phyloP scores from a whole-genome alignment of 30 jellyfish, hydroid and myxozoan genomes.

The Hydra vulgaris region DNA sequence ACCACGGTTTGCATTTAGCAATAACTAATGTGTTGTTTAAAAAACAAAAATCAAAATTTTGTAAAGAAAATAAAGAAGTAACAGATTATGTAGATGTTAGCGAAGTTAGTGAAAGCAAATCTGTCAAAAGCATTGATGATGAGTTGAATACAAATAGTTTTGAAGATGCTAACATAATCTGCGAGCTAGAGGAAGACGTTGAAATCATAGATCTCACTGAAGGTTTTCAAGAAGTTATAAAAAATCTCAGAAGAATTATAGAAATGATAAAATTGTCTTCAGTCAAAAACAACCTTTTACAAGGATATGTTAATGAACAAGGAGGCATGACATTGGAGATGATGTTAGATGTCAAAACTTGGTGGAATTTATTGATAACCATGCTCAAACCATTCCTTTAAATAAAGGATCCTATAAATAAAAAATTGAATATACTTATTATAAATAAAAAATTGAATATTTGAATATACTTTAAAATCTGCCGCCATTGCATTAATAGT shows the following conservation, averaged over 20 bases:
- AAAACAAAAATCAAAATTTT: neutral
- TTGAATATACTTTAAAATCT: neutral
- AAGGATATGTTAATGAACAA: neutral
- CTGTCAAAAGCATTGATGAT: neutral
- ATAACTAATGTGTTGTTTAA: neutral
- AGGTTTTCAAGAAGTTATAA: neutral
- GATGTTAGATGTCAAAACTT: neutral
- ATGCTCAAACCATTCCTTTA: neutral
- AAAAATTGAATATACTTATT: no score
- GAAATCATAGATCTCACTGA: neutral
- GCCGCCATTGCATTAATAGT: neutral
- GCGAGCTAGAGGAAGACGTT: neutral
- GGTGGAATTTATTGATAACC: neutral
- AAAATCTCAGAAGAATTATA: neutral
- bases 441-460: no score
- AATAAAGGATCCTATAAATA: neutral
- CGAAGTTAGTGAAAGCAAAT: neutral
- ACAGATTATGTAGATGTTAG: neutral
- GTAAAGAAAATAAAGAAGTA: neutral
- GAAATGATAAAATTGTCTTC: neutral
- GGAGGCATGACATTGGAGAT: neutral
- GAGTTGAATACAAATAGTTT: neutral
- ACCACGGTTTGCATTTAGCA: neutral
- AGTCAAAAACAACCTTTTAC: neutral
- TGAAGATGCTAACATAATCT: neutral